Base-by-base conservation (phyloP, 2,797 vertebrate genomes). In the Arrhamphus sclerolepis region DNA sequence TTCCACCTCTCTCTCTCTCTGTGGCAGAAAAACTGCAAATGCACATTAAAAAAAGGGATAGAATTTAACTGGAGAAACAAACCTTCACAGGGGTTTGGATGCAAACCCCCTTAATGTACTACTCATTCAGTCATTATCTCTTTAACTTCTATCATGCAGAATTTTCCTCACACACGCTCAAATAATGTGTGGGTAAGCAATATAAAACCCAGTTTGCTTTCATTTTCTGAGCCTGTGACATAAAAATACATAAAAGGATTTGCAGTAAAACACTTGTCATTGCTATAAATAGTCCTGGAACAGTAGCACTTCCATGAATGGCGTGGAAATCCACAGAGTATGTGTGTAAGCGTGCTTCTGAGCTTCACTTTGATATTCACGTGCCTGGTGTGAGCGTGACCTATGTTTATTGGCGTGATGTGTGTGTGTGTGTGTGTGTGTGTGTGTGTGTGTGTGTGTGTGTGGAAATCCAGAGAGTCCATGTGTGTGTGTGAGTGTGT, bases 251-350 rank as follows among this genome's bases (percentile, higher is more conserved):
- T 81, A 78, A 57, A 78, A 78, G 75, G 67, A 78, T 87, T 61
- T 41, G 67, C 56, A 56, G 78, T 61, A 55, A 66, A 80, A 62
- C 8, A 6, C 3, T 47, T 41, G 51, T 82, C 73, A 73, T 66
- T 69, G 55, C 83, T 83, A 78, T 83, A 84, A 88, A 88, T 85
- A 87, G 53, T 65, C 43, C 66, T 56, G 75, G 63, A 66, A 65
- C 64, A 72, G 73, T 77, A 66, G 76, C 65, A 73, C 74, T 71
- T 75, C 81, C 84, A 86, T 85, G 83, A 89, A 89, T 87, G 86
- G 70, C 51, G 43, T 75, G 83, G 84, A 83, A 87, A 80, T 70
- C 69, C 62, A 28, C 31, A 49, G 77, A 54, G 65, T 46, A 57
- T 60, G 57, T 41, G 14, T 18, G 31, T 14, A 38, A 38, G 34